Evolutionary conservation across 2,888 invertebrate genomes (phyloP), one percentile per base, ranked within the genome.

Genomic region (Lagria hirta): DNA sequence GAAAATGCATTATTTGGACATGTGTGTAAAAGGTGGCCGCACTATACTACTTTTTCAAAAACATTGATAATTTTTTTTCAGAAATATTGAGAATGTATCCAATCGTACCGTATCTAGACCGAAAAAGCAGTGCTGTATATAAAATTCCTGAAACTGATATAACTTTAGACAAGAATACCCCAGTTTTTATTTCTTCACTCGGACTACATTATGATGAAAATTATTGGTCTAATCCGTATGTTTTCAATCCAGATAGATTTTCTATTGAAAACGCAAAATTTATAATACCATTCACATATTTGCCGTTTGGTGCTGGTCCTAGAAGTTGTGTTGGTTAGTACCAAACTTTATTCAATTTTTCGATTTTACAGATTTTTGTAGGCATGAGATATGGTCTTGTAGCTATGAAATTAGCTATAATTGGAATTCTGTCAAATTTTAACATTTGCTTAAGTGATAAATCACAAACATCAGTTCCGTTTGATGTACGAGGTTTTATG

Each of bases 1-100:
- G 23, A 69, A 73, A n/a, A 72, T 77, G 74, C 62, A 62, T 2
- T 76, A 75, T 44, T 52, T 77, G 49, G 72, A 75, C 21, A 69
- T 68, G 58, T 73, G 73, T 1, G 52, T 75, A 2, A 55, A 57
- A 43, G 73, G 46, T 45, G n/a, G 23, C 37, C 12, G 32, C 23
- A 36, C 20, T 18, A 18, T 5, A n/a, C 20, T 6, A 18, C 5
- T 18, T 6, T 6, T 18, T 18, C n/a, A 6, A 18, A n/a, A 6
- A 6, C 20, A 18, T 18, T 18, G 5, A 18, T 5, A n/a, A 18
- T 27, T 36, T 15, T 21, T 29, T 60, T 60, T 23, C 57, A 67
- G 72, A 73, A 60, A 67, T 68, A 0, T 54, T 73, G 21, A 51
- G 73, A 17, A 60, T 65, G 33, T 69, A 68, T 43, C 69, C 73